Evolutionary conservation across 2,113 vertebrate genomes (phyloP).

Genomic region (Zosterops pallidus): DNA sequence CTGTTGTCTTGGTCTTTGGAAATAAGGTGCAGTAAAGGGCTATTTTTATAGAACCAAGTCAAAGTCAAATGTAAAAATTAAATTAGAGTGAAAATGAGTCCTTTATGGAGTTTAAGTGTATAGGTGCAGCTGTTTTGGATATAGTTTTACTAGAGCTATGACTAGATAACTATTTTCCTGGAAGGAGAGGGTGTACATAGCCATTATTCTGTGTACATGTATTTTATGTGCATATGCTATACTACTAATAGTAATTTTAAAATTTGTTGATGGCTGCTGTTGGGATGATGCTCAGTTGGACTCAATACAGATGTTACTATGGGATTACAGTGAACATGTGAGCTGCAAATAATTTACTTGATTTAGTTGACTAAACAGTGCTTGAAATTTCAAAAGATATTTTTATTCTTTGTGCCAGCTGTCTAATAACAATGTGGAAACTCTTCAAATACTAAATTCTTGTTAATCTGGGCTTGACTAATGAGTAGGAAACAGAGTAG

Average conservation of each 20-base stretch:
- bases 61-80: background rate
- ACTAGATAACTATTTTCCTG: background rate
- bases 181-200: background rate
- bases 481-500: conserved; percentile 31
- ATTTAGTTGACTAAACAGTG: conserved; percentile 39
- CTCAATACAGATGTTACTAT: background rate
- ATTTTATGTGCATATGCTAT: background rate
- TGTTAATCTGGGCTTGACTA: conserved; percentile 1
- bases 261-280: background rate
- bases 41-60: background rate
- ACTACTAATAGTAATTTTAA: background rate
- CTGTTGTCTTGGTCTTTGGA: rapidly evolving
- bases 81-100: background rate
- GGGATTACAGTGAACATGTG: background rate
- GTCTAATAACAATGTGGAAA: conserved; percentile 26
- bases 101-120: background rate
- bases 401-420: conserved; percentile 15
- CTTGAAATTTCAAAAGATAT: conserved; percentile 12
- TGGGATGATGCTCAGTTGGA: background rate
- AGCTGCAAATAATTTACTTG: conserved; percentile 8
- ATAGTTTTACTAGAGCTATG: background rate
- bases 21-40: background rate
- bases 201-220: background rate
- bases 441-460: conserved; percentile 22
- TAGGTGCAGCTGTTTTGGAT: background rate